Evolutionary conservation across 2,888 invertebrate genomes (phyloP), one percentile per base, ranked within the genome.

Genomic region (Pyrrhosoma nymphula): DNA sequence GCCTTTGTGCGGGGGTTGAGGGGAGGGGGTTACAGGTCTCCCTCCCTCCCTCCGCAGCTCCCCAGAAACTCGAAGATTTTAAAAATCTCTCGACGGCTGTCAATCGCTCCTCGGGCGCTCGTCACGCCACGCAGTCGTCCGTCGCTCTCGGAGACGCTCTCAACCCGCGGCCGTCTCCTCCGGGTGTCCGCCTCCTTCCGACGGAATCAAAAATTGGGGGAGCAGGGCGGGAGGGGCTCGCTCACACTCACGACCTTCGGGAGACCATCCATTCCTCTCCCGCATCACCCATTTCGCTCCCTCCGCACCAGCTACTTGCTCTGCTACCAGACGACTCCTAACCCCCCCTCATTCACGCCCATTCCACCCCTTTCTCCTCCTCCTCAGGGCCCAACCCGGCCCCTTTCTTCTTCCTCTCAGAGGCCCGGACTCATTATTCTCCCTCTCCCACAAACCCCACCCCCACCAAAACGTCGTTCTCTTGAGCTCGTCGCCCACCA

Each of bases 401-500:
- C 88, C 39, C 88, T 18, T 88, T 10, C 88, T 55, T 55, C 60
- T 60, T 39, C 55, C 26, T 88, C 35, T 39, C 47, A 12, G 18
- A 4, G 89, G 26, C 26, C 89, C 55, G 26, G 82, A 69, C 82
- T 82, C 82, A 82, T 82, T 82, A 82, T 82, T 82, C 82, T 82
- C 30, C 35, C 82, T 26, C 69, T 26, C 26, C 69, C 69, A 20
- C n/a, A 1, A n/a, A 4, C n/a, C 69, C 26, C 26, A 8, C 69
- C 12, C 60, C 69, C 26, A 26, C 23, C 4, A 47, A 47, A 8
- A 47, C 47, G 47, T 47, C 47, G 47, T 47, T 47, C 47, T 47
- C 47, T 47, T 47, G 47, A 47, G 69, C 69, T 69, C 69, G 23
- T n/a, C 14, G 30, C 82, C 35, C 14, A 0, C 82, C 82, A 82